Base-by-base conservation (phyloP, 1,140 invertebrate species). In the Medauroidea extradentata region DNA sequence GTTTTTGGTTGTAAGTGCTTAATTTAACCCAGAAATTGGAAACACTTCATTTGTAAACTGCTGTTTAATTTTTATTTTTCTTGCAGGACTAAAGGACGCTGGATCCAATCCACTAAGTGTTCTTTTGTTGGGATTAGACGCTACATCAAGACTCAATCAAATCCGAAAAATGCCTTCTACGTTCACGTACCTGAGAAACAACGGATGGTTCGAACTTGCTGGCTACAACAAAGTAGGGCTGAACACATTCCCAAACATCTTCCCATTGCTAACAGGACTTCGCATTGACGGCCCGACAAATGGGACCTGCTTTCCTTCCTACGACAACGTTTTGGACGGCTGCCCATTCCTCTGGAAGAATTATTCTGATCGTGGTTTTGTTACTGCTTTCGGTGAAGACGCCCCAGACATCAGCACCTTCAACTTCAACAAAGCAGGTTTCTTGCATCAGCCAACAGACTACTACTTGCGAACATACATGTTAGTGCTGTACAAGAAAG, bases 291-390 rank as follows among this genome's bases (percentile, higher is more conserved):
- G 24, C 27, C 21, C 72, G 41, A 61, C 46, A 23, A 57, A 53
- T 13, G 23, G 34, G 5, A 62, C 34, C 14, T 63, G 53, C 21
- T 52, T 25, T 11, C 18, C 34, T n/a, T 39, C 51, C 2, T n/a
- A n/a, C 2, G 13, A 44, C 9, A 46, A 27, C 3, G 50, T 53
- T 21, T 48, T 71, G 43, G 75, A 77, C 53, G n/a, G 77, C 38
- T 93, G 91, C 67, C 83, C 86, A 1, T 86, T 93, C 61, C 77
- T 94, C 13, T 95, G 91, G 91, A 85, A 89, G 53, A 78, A 81
- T 57, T 94, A 83, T 67, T 80, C 82, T 57, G 71, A 85, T 21
- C 75, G 80, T 9, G 87, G 87, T 1, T 94, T 88, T 68, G 80
- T 84, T 1, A 94, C 93, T 0, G 84, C 85, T 2, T 88, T 88